Percentiles rank a stretch among this genome's conserved stretches.
Conservation (phyloP, 1,140 invertebrate genomes). For the Drosophila tani region DNA sequence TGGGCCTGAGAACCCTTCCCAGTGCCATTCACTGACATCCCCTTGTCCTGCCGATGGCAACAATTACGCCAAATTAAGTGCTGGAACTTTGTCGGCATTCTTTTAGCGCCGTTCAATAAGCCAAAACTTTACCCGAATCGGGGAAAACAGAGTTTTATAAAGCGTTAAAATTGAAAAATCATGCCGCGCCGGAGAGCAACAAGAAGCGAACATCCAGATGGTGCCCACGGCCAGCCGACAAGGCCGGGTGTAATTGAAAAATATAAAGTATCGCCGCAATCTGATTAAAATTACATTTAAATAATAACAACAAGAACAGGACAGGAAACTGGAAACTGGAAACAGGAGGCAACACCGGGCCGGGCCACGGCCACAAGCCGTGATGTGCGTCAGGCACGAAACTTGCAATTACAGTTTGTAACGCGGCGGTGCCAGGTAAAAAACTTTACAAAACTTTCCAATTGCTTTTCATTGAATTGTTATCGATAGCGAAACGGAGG, state of each 20-base stretch:
- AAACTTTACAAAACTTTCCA: conserved; percentile 53
- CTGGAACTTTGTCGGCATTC: conserved; percentile 59
- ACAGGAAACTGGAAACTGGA: not conserved
- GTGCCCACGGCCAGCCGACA: conserved; percentile 34
- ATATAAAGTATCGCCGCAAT: conserved; percentile 77
- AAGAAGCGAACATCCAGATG: conserved; percentile 56
- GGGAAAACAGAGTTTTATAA: conserved; percentile 43
- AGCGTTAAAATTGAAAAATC: conserved; percentile 76
- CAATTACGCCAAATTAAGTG: conserved; percentile 76
- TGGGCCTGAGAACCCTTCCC: conserved; percentile 1
- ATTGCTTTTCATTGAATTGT: conserved; percentile 52
- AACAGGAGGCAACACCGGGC: not conserved
- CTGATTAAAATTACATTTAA: conserved; percentile 84
- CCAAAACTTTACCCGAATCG: conserved; percentile 39
- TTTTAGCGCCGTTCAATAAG: conserved; percentile 57
- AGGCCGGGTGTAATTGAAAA: conserved; percentile 72
- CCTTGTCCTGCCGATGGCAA: conserved; percentile 53
- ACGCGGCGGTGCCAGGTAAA: conserved; percentile 25
- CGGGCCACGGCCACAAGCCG: conserved; percentile 18
- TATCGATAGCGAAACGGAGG: conserved; percentile 29
- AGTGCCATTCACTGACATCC: conserved; percentile 12
- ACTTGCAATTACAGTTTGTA: conserved; percentile 50
- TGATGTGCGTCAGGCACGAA: conserved; percentile 51
- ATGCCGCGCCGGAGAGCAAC: conserved; percentile 29
- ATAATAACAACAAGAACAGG: conserved; percentile 57